Evolutionary conservation across 92 coral and sea anemone genomes (phyloP), one percentile per base, ranked within the genome.

Genomic region (Zoanthus sociatus): DNA sequence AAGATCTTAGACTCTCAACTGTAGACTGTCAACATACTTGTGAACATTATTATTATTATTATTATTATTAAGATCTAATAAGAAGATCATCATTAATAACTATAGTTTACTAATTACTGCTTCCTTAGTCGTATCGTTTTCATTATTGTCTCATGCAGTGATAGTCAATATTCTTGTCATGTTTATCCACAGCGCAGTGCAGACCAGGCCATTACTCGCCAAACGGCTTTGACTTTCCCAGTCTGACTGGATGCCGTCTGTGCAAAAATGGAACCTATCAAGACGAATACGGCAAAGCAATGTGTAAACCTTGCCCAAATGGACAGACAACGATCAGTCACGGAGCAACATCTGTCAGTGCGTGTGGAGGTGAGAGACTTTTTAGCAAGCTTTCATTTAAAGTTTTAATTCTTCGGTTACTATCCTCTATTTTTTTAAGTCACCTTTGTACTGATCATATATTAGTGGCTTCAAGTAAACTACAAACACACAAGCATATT

Each of bases 321-420:
- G 95, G 95, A 14, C 87, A 89, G 84, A 63, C 87, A 7, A 94
- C 98, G 5, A 26, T 74, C 31, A 3, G 77, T 0, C 18, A 54
- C 13, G 98, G 95, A 32, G 71, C 94, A 42, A 12, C 82, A 4
- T 89, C 92, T 18, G 56, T 73, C 15, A 68, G 9, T 15, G 93
- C 76, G 7, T 94, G 98, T 71, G 98, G 98, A 82, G 95, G 98
- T 94, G 68, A 74, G 81, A 21, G 12, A 42, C 30, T 13, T 45
- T 75, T 75, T 17, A 47, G 31, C 20, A 44, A 26, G 26, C 15
- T 7, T 16, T 45, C 46, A 11, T 7, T 12, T n/a, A 56, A 56
- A 12, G 13, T 9, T 56, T n/a, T 56, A 56, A 56, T 56, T 7
- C 14, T n/a, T 56, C 16, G 4, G n/a, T 12, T 56, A 26, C 0